Evolutionary conservation across 2,113 vertebrate species (phyloP).

Genomic region (Echinops telfairi): DNA sequence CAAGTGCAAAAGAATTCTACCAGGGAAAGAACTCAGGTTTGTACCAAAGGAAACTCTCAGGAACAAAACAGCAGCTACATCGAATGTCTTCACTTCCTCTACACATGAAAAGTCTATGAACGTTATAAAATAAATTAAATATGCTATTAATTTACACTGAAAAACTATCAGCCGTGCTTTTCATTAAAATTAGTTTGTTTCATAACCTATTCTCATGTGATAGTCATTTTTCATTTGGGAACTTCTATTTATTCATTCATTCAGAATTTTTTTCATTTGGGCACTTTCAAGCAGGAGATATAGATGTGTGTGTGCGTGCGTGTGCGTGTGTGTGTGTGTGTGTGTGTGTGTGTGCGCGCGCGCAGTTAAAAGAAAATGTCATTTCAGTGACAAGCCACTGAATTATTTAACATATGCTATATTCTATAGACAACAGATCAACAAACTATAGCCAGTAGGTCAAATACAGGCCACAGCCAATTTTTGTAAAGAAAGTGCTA

Average conservation of each 20-base stretch:
- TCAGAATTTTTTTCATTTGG: constrained; percentile 10
- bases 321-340: too few species aligned
- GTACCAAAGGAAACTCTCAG: constrained; percentile 77
- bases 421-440: constrained; percentile 22
- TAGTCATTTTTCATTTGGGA: constrained; percentile 10
- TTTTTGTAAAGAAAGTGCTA: constrained; percentile 33
- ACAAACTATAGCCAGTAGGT: background rate
- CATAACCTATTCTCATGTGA: constrained; percentile 45
- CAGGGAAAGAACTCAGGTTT: constrained; percentile 56
- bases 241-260: background rate
- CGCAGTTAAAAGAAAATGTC: too few species aligned
- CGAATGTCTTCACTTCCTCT: constrained; percentile 44
- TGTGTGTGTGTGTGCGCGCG: background rate
- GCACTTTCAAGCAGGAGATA: constrained; percentile 30
- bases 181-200: constrained; percentile 59
- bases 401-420: constrained; percentile 39
- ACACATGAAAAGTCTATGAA: constrained; percentile 38
- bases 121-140: constrained; percentile 44
- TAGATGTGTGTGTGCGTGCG: background rate
- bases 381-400: constrained; percentile 53
- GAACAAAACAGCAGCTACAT: constrained; percentile 77
- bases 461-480: background rate
- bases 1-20: constrained; percentile 60
- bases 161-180: constrained; percentile 33
- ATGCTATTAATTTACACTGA: background rate